Base-by-base conservation (phyloP, 2,888 invertebrate genomes). In the Seladonia tumulorum region DNA sequence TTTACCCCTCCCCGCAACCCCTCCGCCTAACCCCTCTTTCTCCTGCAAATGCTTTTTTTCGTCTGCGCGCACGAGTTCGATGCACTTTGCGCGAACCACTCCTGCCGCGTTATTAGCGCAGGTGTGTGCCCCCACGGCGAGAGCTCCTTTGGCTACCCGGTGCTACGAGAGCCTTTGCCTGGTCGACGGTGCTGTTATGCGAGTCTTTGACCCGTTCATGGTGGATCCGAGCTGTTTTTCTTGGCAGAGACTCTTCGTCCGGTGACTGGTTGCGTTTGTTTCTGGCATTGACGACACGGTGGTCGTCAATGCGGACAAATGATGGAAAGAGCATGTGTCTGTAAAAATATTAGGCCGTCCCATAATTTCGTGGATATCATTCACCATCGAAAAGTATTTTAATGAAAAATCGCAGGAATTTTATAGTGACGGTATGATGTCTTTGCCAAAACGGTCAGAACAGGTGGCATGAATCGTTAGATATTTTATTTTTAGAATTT, bases 31-130 rank as follows among this genome's bases (percentile, higher is more conserved):
- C 35, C 35, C 7, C 8, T 4, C 35, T 16, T 35, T 35, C 60
- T 18, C 66, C 18, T 10, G 35, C 66, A 66, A 66, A 35, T 66
- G 39, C 60, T 73, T 83, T 79, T 73, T 60, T 47, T 73, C 47
- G 73, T 66, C 81, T 76, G 76, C 60, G 79, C 73, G 45, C 87
- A 70, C 74, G 88, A 81, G 90, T 90, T 90, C 90, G 88, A 85
- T 88, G 90, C 87, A 90, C 90, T 90, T 88, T 87, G 85, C 84
- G 78, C 73, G 73, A 77, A 68, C 22, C 45, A 73, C 77, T 76
- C 82, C 66, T 70, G 42, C 78, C 73, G 78, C 75, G 80, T 78
- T 88, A 85, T 88, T 89, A 85, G 89, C 87, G 81, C 88, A 89
- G 87, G 87, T 88, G 88, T 79, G 81, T 79, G n/a, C 70, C 70